Evolutionary conservation across 2,888 invertebrate species (phyloP).

Genomic region (Leptothorax acervorum): DNA sequence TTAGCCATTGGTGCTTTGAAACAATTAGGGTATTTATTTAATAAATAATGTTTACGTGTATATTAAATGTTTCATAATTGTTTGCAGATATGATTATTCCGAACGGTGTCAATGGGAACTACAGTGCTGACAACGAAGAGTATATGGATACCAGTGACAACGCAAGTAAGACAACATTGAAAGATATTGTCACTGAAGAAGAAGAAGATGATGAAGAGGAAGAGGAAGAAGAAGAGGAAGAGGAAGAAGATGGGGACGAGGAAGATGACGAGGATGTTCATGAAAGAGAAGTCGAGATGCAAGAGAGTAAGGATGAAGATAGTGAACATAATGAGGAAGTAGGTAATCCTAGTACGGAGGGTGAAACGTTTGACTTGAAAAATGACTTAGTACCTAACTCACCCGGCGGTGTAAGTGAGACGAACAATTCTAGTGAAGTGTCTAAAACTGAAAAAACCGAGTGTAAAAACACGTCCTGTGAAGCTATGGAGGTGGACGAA

Average conservation of each 20-base stretch:
- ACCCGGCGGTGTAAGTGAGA: slow-evolving; percentile 86
- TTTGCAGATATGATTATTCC: slow-evolving; percentile 83
- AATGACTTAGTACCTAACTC: slow-evolving; percentile 71
- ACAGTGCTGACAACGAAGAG: slow-evolving; percentile 79
- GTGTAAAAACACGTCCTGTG: slow-evolving; percentile 73
- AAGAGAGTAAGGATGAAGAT: slow-evolving; percentile 64
- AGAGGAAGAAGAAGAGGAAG: slow-evolving; percentile 73
- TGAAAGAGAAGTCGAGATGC: slow-evolving; percentile 64
- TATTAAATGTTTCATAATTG: slow-evolving; percentile 45
- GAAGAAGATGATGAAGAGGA: slow-evolving; percentile 68
- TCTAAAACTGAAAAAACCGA: slow-evolving; percentile 76
- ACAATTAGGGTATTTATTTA: not conserved
- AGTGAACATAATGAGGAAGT: slow-evolving; percentile 73
- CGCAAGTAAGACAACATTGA: slow-evolving; percentile 67
- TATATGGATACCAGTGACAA: slow-evolving; percentile 67
- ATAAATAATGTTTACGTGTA: not conserved
- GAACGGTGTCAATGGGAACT: slow-evolving; percentile 85
- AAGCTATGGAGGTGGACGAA: slow-evolving; percentile 82
- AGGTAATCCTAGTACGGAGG: slow-evolving; percentile 67
- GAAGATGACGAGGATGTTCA: slow-evolving; percentile 71
- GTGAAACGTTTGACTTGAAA: slow-evolving; percentile 63
- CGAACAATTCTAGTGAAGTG: slow-evolving; percentile 85
- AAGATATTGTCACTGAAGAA: slow-evolving; percentile 69
- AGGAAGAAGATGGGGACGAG: slow-evolving; percentile 68
- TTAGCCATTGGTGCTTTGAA: not conserved